A percentile compares a stretch with the other conserved stretches of the same genome.
Conservation (phyloP, 2,113 vertebrate species). For the Toxotes jaculatrix region DNA sequence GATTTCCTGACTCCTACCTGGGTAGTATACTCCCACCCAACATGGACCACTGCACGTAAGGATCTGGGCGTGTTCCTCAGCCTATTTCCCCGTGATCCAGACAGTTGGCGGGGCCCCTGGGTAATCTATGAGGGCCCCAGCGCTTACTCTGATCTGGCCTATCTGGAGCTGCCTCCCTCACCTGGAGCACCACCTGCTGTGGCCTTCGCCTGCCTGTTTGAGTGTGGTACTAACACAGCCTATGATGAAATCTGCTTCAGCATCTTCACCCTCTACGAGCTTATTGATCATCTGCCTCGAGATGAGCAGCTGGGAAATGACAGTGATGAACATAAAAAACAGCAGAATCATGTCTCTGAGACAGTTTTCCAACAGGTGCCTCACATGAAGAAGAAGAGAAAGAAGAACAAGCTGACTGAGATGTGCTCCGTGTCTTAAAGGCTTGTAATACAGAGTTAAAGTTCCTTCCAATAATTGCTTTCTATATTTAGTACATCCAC, state of each 20-base stretch:
- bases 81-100: constrained; percentile 87
- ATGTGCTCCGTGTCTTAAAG: constrained; percentile 73
- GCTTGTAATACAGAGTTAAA: not conserved
- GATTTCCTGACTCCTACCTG: constrained; percentile 87
- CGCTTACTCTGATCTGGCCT: constrained; percentile 94
- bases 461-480: not conserved
- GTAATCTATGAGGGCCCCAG: constrained; percentile 94
- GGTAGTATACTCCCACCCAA: constrained; percentile 93
- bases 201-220: constrained; percentile 91
- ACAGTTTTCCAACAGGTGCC: not conserved
- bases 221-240: constrained; percentile 87
- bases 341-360: not conserved
- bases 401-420: constrained; percentile 58
- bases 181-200: constrained; percentile 66
- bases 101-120: constrained; percentile 94
- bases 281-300: constrained; percentile 88
- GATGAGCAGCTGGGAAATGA: not conserved
- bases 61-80: constrained; percentile 92
- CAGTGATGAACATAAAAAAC: not conserved
- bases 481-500: not conserved
- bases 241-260: constrained; percentile 96
- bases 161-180: constrained; percentile 82
- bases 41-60: constrained; percentile 84
- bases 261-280: constrained; percentile 90
- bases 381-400: constrained; percentile 50